A percentile compares a stretch with the other conserved stretches of the same genome.
phyloP scores from a whole-genome alignment of 2,797 vertebrate species.

The Notamacropus eugenii region DNA sequence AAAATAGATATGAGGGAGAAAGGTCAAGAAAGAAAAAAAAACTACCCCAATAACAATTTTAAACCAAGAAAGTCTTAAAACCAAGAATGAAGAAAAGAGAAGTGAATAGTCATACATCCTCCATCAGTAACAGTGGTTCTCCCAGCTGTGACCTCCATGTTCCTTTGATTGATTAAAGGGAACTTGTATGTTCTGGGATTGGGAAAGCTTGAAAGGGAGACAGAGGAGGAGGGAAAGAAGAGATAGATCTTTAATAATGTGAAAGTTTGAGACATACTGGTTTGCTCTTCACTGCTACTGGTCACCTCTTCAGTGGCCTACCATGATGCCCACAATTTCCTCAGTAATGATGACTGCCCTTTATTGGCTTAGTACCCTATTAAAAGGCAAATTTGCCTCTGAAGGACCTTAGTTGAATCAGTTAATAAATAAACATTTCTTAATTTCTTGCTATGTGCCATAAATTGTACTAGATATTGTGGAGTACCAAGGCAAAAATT shows the following conservation, averaged over 20 bases:
- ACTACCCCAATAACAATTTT: not conserved
- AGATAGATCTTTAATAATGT: not conserved
- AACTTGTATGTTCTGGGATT: not conserved
- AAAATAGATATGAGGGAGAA: not conserved
- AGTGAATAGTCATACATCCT: not conserved
- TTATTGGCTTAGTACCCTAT: not conserved
- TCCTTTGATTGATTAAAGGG: not conserved
- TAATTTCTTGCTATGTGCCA: not conserved
- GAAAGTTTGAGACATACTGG: not conserved
- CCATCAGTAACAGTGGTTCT: not conserved
- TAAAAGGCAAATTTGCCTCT: not conserved
- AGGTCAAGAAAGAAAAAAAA: not conserved
- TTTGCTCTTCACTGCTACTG: not conserved
- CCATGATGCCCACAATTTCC: not conserved
- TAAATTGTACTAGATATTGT: not conserved
- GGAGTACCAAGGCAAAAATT: not conserved
- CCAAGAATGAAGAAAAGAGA: not conserved
- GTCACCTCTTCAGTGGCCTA: not conserved
- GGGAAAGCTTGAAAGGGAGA: not conserved
- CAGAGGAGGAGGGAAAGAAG: not conserved
- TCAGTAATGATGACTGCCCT: not conserved
- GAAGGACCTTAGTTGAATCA: not conserved
- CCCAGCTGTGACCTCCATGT: not conserved
- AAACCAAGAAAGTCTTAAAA: not conserved
- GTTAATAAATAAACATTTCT: not conserved